Conservation (phyloP, 1,140 invertebrate genomes). For the Ostrea denselamellosa region DNA sequence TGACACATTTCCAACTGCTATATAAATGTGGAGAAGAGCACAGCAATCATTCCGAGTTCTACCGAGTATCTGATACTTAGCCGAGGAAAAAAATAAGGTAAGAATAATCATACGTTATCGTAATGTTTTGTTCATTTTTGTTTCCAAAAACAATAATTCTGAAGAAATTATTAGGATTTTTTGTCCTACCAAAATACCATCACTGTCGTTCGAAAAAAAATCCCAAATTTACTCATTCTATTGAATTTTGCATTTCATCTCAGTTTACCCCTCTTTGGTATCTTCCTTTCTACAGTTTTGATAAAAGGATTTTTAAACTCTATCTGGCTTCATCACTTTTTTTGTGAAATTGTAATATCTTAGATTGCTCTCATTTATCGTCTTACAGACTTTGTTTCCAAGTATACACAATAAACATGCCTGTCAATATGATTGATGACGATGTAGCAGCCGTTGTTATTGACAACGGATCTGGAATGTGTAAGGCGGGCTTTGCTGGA, state of each 20-base stretch:
- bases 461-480: conserved; percentile 84
- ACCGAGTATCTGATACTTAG: neutral
- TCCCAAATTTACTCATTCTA: neutral
- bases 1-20: neutral
- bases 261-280: neutral
- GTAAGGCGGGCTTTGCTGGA: conserved; percentile 93
- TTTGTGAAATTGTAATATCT: neutral
- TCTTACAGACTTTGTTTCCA: neutral
- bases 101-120: neutral
- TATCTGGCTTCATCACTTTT: no score
- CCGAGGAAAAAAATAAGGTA: neutral
- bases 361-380: neutral
- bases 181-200: no score
- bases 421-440: neutral
- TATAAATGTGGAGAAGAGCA: neutral
- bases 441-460: conserved; percentile 84
- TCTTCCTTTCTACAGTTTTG: neutral
- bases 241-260: neutral
- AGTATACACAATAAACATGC: neutral
- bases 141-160: neutral
- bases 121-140: neutral
- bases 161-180: no score
- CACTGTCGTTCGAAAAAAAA: no score
- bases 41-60: neutral
- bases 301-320: no score